A percentile compares a stretch with the other conserved stretches of the same genome.
Conservation (phyloP, 2,888 invertebrate genomes). For the Allygus modestus region DNA sequence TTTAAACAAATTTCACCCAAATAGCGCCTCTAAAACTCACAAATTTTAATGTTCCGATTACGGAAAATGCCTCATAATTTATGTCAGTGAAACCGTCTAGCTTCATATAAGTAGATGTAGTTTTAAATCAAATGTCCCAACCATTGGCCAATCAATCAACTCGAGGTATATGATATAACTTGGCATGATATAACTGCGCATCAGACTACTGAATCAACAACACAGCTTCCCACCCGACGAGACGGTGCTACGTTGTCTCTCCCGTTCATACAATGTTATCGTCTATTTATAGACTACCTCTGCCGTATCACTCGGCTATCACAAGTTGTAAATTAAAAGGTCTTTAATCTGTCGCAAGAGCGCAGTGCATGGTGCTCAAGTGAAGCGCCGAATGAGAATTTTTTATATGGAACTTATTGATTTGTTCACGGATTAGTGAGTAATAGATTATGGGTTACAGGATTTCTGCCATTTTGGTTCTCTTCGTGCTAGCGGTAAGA, state of each 20-base stretch:
- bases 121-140: too few relatives aligned
- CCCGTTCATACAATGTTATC: background rate
- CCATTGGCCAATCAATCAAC: too few relatives aligned
- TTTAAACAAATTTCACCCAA: too few relatives aligned
- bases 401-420: constrained; percentile 24
- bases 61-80: too few relatives aligned
- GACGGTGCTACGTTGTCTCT: background rate
- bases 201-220: too few relatives aligned
- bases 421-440: constrained; percentile 35
- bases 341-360: constrained; percentile 31
- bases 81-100: too few relatives aligned
- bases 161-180: too few relatives aligned
- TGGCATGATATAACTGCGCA: too few relatives aligned
- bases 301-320: constrained; percentile 14
- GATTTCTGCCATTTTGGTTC: constrained; percentile 28
- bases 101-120: too few relatives aligned
- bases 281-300: constrained; percentile 16
- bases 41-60: too few relatives aligned
- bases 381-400: constrained; percentile 26
- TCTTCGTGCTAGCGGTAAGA: constrained; percentile 31
- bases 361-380: constrained; percentile 13
- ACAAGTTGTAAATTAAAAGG: constrained; percentile 13
- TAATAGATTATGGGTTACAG: constrained; percentile 19
- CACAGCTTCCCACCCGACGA: too few relatives aligned
- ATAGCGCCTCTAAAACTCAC: too few relatives aligned